Conservation (phyloP, 1,140 invertebrate genomes). For the Calosoma granatense region DNA sequence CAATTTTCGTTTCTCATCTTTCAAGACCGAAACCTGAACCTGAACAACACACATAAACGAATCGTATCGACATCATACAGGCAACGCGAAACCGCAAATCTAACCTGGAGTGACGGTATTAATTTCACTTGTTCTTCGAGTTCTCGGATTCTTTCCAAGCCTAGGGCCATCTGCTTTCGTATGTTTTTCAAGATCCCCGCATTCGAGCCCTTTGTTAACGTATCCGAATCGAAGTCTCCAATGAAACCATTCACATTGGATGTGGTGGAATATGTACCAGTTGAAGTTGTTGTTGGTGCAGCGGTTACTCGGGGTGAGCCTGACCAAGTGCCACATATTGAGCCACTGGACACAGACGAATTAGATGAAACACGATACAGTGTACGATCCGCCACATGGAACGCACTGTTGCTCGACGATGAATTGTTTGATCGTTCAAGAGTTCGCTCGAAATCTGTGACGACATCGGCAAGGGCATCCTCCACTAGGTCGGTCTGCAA, state of each 20-base stretch:
- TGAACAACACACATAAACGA: conserved; percentile 29
- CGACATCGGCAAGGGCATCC: conserved; percentile 49
- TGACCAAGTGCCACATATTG: background rate
- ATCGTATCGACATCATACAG: conserved; percentile 8
- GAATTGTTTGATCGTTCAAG: conserved; percentile 41
- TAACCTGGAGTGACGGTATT: conserved; percentile 71
- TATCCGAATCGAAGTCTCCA: conserved; percentile 16
- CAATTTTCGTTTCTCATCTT: conserved; percentile 63
- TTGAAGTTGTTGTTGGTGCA: background rate
- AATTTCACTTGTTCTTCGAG: conserved; percentile 76
- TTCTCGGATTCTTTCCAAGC: conserved; percentile 64
- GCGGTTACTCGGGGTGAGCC: background rate
- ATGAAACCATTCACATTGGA: background rate
- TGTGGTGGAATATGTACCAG: background rate
- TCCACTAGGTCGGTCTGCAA: conserved; percentile 20
- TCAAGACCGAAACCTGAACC: conserved; percentile 58
- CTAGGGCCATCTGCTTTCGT: conserved; percentile 65
- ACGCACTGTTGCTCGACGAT: conserved; percentile 23
- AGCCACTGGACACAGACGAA: conserved; percentile 27
- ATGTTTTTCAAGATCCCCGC: conserved; percentile 42
- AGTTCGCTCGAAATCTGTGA: conserved; percentile 64
- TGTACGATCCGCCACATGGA: conserved; percentile 17
- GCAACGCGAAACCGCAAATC: conserved; percentile 9
- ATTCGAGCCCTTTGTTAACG: conserved; percentile 21
- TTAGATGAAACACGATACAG: conserved; percentile 24